Evolutionary conservation across 2,113 vertebrate genomes (phyloP).

Genomic region (Dolichallabes microphthalmus): DNA sequence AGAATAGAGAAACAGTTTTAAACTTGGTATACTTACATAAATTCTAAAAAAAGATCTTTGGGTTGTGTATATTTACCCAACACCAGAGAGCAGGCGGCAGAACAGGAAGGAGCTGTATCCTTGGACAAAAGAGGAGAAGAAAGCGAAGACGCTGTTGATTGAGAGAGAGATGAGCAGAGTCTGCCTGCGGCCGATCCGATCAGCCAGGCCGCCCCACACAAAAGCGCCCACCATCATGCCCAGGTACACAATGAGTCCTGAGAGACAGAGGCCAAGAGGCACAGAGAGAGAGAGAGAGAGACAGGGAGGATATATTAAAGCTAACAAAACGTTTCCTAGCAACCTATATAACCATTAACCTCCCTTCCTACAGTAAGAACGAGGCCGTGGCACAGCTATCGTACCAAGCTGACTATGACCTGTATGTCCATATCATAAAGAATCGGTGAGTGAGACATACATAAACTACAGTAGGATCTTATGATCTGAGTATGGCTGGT

Average conservation of each 20-base stretch:
- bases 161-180: conserved; percentile 96
- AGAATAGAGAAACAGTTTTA: not conserved
- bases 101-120: conserved; percentile 95
- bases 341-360: not conserved
- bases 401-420: not conserved
- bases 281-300: conserved; percentile 24
- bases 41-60: not conserved
- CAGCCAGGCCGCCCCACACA: conserved; percentile 93
- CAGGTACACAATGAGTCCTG: conserved; percentile 91
- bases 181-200: conserved; percentile 89
- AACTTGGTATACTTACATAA: not conserved
- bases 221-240: conserved; percentile 99
- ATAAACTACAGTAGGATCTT: not conserved
- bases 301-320: not conserved
- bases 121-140: conserved; percentile 98
- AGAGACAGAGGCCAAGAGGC: not conserved
- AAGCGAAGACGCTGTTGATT: conserved; percentile 96
- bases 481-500: not conserved
- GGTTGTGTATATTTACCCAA: conserved; percentile 78
- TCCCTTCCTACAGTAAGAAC: not conserved
- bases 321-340: not conserved
- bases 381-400: not conserved
- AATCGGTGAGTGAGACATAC: not conserved
- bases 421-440: not conserved
- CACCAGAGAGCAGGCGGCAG: conserved; percentile 91